Base-by-base conservation (phyloP, 2,113 vertebrate species). In the Thinocorus orbignyianus region DNA sequence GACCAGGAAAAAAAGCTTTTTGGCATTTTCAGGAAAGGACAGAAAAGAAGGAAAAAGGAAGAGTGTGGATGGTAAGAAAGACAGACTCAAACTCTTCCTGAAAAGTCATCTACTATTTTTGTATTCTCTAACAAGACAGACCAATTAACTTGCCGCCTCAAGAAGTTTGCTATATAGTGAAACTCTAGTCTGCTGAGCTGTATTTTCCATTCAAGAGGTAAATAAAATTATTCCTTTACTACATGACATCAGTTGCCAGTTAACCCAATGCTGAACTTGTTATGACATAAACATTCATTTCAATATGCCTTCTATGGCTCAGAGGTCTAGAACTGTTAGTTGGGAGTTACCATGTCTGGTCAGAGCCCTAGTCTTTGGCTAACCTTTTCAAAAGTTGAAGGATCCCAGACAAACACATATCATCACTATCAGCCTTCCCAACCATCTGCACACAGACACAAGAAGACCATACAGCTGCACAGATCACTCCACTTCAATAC, bases 391-490 rank as follows among this genome's bases (percentile, higher is more conserved):
- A 19, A 60, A 66, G 31, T 7, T 9, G 1, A 57, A 71, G 18
- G 20, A 33, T 88, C 33, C 62, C 48, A 80, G 69, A 61, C 28
- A 28, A 58, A 16, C 28, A 46, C 15, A 35, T 5, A 22, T 18
- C 41, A 65, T 64, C 64, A 33, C 7, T 13, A 48, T 28, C 54
- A 81, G 54, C 44, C 87, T 1, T 85, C 48, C 78, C 70, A 95
- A 0, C 9, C 28, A 18, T 0, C 28, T 1, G 4, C 39, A 68
- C 16, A 35, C 1, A 39, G 24, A 69, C n/a, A n/a, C 19, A n/a
- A 73, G 28, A 46, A 26, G 80, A 54, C 39, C 0, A 8, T 64
- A 51, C 33, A 68, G 57, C 42, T 62, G 26, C 58, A 69, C 58
- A 15, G 13, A 48, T 17, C 52, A 17, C 69, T 55, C 49, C 9